Conservation (phyloP, 2,888 invertebrate genomes). For the Tipula unca region DNA sequence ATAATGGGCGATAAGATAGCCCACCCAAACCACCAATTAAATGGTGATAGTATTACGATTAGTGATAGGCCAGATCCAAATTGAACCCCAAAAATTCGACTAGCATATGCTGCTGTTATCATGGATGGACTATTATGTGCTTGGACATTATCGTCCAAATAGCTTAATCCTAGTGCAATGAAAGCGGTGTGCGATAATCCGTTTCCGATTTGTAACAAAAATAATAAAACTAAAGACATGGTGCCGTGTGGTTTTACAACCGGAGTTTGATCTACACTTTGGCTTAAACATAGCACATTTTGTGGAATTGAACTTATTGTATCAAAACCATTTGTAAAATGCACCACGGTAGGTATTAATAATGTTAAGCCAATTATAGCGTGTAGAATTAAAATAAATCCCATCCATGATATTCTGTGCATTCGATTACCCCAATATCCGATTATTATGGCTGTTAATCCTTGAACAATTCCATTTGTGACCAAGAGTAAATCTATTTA, state of each 20-base stretch:
- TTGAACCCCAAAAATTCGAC: slow-evolving; percentile 38
- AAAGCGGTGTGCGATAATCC: slow-evolving; percentile 45
- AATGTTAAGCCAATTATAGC: slow-evolving; percentile 44
- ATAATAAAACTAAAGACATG: slow-evolving; percentile 42
- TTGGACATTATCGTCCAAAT: slow-evolving; percentile 52
- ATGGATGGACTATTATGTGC: slow-evolving; percentile 44
- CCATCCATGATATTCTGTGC: slow-evolving; percentile 52
- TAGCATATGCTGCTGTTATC: slow-evolving; percentile 38
- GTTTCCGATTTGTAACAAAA: slow-evolving; percentile 43
- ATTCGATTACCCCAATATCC: slow-evolving; percentile 51
- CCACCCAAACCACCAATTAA: slow-evolving; percentile 47
- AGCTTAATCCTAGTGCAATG: slow-evolving; percentile 49
- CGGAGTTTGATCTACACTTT: neutral
- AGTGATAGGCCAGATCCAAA: slow-evolving; percentile 38
- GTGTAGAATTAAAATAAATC: slow-evolving; percentile 47
- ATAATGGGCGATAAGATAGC: slow-evolving; percentile 42
- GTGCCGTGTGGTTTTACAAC: slow-evolving; percentile 29
- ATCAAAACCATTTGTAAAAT: slow-evolving; percentile 28
- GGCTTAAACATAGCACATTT: slow-evolving; percentile 25
- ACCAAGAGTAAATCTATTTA: slow-evolving; percentile 51
- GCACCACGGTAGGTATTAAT: slow-evolving; percentile 49
- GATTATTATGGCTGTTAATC: slow-evolving; percentile 45
- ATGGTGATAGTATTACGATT: slow-evolving; percentile 30
- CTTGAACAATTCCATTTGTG: slow-evolving; percentile 47
- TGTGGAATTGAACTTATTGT: neutral